Evolutionary conservation across 2,113 vertebrate genomes (phyloP), one percentile per base, ranked within the genome.

Genomic region (Penelope pileata): DNA sequence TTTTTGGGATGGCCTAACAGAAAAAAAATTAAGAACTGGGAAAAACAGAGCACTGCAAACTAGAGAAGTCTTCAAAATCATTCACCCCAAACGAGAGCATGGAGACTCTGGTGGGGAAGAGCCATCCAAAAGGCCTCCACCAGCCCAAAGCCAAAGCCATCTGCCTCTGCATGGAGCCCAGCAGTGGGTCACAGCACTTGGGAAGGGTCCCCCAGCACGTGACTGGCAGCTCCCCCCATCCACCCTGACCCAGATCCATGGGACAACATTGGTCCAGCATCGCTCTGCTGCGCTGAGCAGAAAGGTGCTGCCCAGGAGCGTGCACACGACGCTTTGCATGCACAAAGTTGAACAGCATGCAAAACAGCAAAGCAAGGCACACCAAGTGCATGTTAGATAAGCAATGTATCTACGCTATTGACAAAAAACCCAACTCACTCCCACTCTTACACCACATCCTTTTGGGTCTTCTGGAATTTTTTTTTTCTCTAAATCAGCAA

Each of bases 291-390:
- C 6, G 5, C 51, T 18, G 43, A 7, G 26, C 4, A 36, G 36
- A 45, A 63, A 50, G 43, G 58, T 2, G 29, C 48, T 72, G 75
- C 42, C 66, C 16, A 1, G 2, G 21, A n/a, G 51, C 59, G 17
- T 19, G 34, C 26, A 14, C 19, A 11, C 2, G 6, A 11, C 1
- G 3, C 59, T 5, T 10, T 9, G 34, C n/a, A 7, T 0, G 19
- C 59, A 7, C 59, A 2, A 15, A 27, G 30, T 27, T 21, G 59
- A 60, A 29, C 30, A 48, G n/a, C 17, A n/a, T 7, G 59, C 51
- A 60, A 48, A 63, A 22, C 54, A 50, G 60, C 68, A 56, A 42
- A 40, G 56, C 51, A 32, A 51, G 38, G 12, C 59, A 36, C n/a
- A 32, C 36, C n/a, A 47, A 30, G 22, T 27, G 18, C 32, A 27